Evolutionary conservation across 2,888 invertebrate species (phyloP), one percentile per base, ranked within the genome.

Genomic region (Epiblema foenella): DNA sequence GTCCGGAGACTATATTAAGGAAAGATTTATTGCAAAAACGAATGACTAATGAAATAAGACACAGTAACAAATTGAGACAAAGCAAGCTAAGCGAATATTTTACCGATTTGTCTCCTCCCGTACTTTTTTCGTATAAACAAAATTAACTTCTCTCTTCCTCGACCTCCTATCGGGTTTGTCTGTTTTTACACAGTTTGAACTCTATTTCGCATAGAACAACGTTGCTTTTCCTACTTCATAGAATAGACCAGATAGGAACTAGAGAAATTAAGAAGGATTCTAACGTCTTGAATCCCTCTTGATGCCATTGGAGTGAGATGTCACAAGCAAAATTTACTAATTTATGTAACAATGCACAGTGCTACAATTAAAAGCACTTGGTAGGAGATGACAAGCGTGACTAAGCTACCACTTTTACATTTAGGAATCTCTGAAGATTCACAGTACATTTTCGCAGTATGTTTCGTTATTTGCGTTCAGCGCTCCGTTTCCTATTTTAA

Each of bases 41-140:
- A 79, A 78, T 78, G 80, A 81, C 83, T 85, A 86, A 87, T 85
- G 83, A 84, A 83, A 76, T 77, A 79, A 79, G 77, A 75, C 79
- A 78, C 78, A 75, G 78, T 83, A 84, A 86, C 83, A 82, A 85
- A 86, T 85, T 82, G 82, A 83, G 83, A 80, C 80, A 78, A 78
- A 79, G 78, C 73, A 79, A 75, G 76, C 81, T 81, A 83, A 86
- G 79, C 80, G 80, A 80, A 84, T 85, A 83, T 82, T 83, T 79
- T 56, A 77, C 81, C 82, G 83, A 86, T 85, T 86, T 82, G 78
- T 83, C 81, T 78, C 80, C 73, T 75, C 76, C 72, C 73, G 73
- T 71, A 65, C 69, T 84, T 81, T 80, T 81, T 82, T 80, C 73
- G 75, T 73, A 81, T 81, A 84, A 82, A 82, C 80, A 81, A 81